Base-by-base conservation (phyloP, 2,113 vertebrate genomes). In the Clupea harengus region DNA sequence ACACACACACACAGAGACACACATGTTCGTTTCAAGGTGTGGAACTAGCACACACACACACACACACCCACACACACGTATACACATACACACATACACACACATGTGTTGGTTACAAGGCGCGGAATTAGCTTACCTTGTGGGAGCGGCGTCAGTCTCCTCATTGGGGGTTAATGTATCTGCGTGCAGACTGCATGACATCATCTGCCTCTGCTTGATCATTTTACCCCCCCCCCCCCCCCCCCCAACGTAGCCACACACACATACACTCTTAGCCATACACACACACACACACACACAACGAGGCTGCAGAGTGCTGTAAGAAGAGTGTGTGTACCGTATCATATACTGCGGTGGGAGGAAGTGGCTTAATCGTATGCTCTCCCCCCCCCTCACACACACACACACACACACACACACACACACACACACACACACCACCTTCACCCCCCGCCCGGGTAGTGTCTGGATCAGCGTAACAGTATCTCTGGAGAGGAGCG, bases 341-440 rank as follows among this genome's bases (percentile, higher is more conserved):
- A 54, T 54, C 52, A 4, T 54, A 54, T 54, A 15, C 52, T 54
- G 52, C 17, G 13, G 52, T 54, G 15, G 52, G 52, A 54, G 52
- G 52, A 54, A 54, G 52, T 18, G 52, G 52, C 52, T 54, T 54
- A 54, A 54, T 54, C 52, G 17, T 54, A 54, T 54, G 52, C 3
- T 54, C 4, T 15, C 52, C 13, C 52, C 13, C 52, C 4, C 52
- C 13, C 52, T 1, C 60, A 67, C 60, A 25, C n/a, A 25, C 60
- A 67, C 60, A 67, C 60, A 67, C 60, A 67, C n/a, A 67, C 60
- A 28, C 60, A 67, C 60, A 67, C 60, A 10, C 60, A 28, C n/a
- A 67, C 22, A 67, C 60, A 67, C 60, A 67, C n/a, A 67, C 60
- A 67, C 60, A 67, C 60, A 67, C 60, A 28, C 60, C 60, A 25